Base-by-base conservation (phyloP, 1,140 invertebrate species). In the Aporrectodea caliginosa region DNA sequence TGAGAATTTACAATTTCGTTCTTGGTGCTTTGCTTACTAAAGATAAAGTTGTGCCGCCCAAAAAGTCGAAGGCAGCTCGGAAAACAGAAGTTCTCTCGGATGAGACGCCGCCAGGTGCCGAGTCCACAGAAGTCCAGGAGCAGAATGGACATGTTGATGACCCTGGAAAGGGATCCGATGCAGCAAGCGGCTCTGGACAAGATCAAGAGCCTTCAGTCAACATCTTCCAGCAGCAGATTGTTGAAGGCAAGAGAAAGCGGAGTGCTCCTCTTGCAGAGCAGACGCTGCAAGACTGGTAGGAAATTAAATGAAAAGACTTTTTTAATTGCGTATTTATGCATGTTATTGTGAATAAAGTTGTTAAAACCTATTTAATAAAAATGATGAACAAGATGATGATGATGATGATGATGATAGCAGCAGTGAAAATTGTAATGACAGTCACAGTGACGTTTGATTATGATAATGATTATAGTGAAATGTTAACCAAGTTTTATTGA, bases 41-140 rank as follows among this genome's bases (percentile, higher is more conserved):
- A 70, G 69, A 34, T 35, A 79, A 35, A 73, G 71, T 79, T 22
- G 31, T 77, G 22, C 75, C 75, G 2, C 75, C 75, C 30, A 77
- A 77, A 58, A 77, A 77, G 35, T 77, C 75, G 2, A 77, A 77
- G 43, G 75, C 34, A 43, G 75, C 75, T 43, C 27, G 75, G 43
- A 77, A 77, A 77, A 58, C 75, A 35, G 35, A 43, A 16, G 35
- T 31, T 14, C 31, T 33, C 27, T n/a, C n/a, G 27, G 75, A 77
- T 35, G 35, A 30, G 14, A 31, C 34, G 27, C 22, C 75, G 43
- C 2, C 22, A 2, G 35, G 35, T 72, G n/a, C n/a, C n/a, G 70
- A 32, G n/a, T n/a, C n/a, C 14, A 6, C 2, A 12, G 70, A 72
- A 72, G 6, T 27, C 6, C n/a, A 6, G 27, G 70, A 32, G 6